Evolutionary conservation across 2,888 invertebrate species (phyloP), one percentile per base, ranked within the genome.

Genomic region (Xanthorhoe spadicearia): DNA sequence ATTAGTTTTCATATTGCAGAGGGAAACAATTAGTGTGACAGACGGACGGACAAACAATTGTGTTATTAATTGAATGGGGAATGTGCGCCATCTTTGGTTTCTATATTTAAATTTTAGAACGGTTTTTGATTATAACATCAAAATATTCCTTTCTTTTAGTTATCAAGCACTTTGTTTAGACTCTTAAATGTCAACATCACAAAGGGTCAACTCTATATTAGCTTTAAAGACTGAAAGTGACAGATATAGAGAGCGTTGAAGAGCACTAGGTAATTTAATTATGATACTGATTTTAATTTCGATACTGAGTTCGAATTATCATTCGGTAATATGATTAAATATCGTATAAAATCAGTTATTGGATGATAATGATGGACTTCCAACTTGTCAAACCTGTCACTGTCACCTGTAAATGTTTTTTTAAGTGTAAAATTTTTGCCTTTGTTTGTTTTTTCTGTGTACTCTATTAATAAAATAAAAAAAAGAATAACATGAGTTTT

Each of bases 1-100:
- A 64, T 73, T 71, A 70, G 66, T 69, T 70, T 67, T 52, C 54
- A 59, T 68, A 59, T 51, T 68, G 67, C 66, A 65, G 52, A 64
- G 69, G 69, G 66, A 72, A 74, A 73, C 73, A 74, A 75, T 73
- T 72, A 70, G 32, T 60, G 52, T 69, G 70, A 73, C 71, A 63
- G 74, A 68, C 64, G 60, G 64, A 64, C 70, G 59, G 64, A 68
- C 68, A 63, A 64, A 71, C 72, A 66, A 65, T 70, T 67, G 53
- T 62, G 63, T 66, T 72, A 68, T 66, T 70, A 72, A 72, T 74
- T 66, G 66, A 55, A 65, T 54, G 49, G 64, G 65, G 61, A 52
- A 62, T 66, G n/a, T n/a, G 65, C 64, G 61, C 64, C 68, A 59
- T 64, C 5, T 68, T 68, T 58, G 53, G 48, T 54, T 64, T 18